Evolutionary conservation across 2,888 invertebrate genomes (phyloP).

Genomic region (Cyclophora punctaria): DNA sequence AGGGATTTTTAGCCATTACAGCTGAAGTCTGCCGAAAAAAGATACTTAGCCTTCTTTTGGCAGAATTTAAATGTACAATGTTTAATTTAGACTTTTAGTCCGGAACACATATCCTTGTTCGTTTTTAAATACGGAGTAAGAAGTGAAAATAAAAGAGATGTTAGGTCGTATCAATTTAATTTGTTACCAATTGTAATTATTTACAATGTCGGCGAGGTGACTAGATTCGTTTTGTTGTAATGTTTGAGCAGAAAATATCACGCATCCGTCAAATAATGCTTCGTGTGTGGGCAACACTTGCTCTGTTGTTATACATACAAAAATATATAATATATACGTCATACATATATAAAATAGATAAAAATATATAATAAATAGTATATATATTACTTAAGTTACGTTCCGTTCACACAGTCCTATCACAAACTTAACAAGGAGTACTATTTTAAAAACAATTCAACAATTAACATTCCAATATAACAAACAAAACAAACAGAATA

Average conservation of each 20-base stretch:
- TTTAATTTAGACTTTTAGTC: no score
- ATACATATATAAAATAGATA: slow-evolving; percentile 7
- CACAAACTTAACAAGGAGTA: background rate
- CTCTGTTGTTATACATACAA: no score
- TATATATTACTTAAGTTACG: background rate
- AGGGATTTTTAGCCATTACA: no score
- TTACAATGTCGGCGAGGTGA: slow-evolving; percentile 38
- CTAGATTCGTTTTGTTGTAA: slow-evolving; percentile 53
- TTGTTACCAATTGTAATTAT: slow-evolving; percentile 29
- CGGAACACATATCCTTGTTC: no score
- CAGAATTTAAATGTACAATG: no score
- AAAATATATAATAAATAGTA: slow-evolving; percentile 18
- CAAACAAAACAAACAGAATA: slow-evolving; percentile 2
- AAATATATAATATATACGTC: no score
- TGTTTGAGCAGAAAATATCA: slow-evolving; percentile 41
- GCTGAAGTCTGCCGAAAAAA: no score
- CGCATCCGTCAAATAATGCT: slow-evolving; percentile 34
- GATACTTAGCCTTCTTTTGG: no score
- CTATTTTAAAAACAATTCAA: background rate
- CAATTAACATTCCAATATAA: slow-evolving; percentile 1
- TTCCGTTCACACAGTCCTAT: background rate
- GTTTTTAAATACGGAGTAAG: no score
- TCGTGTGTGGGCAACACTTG: slow-evolving; percentile 6
- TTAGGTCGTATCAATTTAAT: slow-evolving; percentile 21
- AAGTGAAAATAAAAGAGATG: no score